These are phyloP conservation scores for Athalia cordata DNA, from an alignment of 2,888 invertebrate species.

Conservation along the genomic window DNA sequence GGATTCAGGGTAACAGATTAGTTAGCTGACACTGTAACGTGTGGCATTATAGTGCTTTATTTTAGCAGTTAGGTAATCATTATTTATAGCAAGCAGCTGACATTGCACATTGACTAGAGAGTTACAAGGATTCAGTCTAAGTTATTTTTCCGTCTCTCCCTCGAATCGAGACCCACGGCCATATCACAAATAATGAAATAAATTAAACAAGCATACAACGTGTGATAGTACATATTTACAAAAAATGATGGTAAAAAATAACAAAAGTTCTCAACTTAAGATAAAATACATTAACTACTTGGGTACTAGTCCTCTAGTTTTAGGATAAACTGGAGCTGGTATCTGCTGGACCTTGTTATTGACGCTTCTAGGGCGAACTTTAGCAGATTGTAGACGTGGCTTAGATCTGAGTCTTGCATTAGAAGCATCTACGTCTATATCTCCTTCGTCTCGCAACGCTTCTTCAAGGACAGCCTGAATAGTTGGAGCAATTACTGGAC, in stretches of 20 bases:
- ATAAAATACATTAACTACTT: conserved; percentile 58
- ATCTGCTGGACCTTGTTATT: conserved; percentile 67
- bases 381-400: conserved; percentile 65
- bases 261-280: conserved; percentile 32
- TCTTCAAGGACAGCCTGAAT: conserved; percentile 77
- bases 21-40: conserved; percentile 26
- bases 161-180: conserved; percentile 49
- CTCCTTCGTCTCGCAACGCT: conserved; percentile 70
- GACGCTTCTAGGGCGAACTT: conserved; percentile 67
- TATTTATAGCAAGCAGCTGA: conserved; percentile 58
- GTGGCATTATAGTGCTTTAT: conserved; percentile 49
- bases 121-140: conserved; percentile 59
- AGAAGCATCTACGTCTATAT: conserved; percentile 71
- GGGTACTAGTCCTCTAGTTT: conserved; percentile 70
- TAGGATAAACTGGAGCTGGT: conserved; percentile 70
- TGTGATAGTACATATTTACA: conserved; percentile 52
- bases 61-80: conserved; percentile 58
- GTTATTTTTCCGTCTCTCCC: conserved; percentile 44
- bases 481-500: conserved; percentile 82
- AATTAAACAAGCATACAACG: conserved; percentile 47
- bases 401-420: conserved; percentile 63
- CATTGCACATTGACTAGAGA: conserved; percentile 66
- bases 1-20: conserved; percentile 15
- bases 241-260: conserved; percentile 17
- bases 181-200: conserved; percentile 55